Conservation (phyloP, 2,888 invertebrate species). For the Tenthredo notha region DNA sequence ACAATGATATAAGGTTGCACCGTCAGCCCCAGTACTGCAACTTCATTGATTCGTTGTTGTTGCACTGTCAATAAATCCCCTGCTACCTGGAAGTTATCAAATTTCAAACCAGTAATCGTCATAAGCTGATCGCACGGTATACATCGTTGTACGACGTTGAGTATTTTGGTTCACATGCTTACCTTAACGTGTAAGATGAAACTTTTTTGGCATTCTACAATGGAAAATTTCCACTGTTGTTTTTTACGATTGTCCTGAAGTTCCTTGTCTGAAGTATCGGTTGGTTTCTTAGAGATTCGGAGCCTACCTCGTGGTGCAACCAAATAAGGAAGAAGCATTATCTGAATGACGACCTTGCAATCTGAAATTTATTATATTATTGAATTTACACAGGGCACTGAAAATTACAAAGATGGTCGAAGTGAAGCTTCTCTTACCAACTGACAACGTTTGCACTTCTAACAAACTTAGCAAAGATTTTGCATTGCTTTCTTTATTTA, state of each 20-base stretch:
- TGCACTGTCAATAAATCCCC: constrained; percentile 10
- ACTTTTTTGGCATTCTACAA: constrained; percentile 11
- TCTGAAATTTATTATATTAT: background rate
- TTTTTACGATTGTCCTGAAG: background rate
- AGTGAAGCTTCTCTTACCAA: constrained; percentile 6
- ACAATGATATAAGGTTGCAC: constrained; percentile 37
- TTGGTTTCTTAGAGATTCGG: background rate
- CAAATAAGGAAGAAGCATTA: constrained; percentile 12
- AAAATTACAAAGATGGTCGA: background rate
- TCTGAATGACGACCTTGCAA: constrained; percentile 28
- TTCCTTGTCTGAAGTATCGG: background rate
- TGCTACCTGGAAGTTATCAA: background rate
- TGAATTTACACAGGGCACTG: background rate
- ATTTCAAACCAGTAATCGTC: background rate
- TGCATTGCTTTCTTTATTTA: background rate
- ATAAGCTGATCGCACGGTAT: background rate
- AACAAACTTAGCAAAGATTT: background rate
- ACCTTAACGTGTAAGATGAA: constrained; percentile 11
- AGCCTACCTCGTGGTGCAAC: constrained; percentile 24
- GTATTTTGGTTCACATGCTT: background rate
- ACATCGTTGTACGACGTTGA: background rate
- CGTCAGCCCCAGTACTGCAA: background rate
- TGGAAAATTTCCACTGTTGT: constrained; percentile 24
- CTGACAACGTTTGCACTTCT: background rate
- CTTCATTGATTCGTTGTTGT: constrained; percentile 10